A percentile compares a stretch with the other conserved stretches of the same genome.
phyloP scores from a whole-genome alignment of 2,888 invertebrate genomes.

The Syrphus vitripennis region DNA sequence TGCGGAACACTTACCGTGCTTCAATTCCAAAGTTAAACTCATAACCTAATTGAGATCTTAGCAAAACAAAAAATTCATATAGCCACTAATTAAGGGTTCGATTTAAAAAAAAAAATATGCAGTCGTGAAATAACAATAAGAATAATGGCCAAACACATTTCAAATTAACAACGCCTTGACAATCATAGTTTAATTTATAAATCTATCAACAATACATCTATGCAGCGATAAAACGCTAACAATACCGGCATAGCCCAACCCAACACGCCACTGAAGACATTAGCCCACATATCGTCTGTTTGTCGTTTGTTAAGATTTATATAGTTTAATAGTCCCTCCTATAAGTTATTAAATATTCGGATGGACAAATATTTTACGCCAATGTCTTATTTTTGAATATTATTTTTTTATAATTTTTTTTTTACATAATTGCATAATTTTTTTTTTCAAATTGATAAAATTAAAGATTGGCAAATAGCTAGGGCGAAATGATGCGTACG shows the following conservation, averaged over 20 bases:
- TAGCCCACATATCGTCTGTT: slow-evolving; percentile 4
- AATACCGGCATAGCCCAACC: background rate
- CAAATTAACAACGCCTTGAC: slow-evolving; percentile 43
- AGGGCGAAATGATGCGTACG: background rate
- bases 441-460: background rate
- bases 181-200: slow-evolving; percentile 31
- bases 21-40: no score
- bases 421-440: slow-evolving; percentile 40
- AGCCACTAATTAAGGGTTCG: background rate
- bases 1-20: background rate
- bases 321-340: slow-evolving; percentile 6
- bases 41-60: background rate
- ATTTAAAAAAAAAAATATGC: background rate
- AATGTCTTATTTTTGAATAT: slow-evolving; percentile 18
- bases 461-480: slow-evolving; percentile 25
- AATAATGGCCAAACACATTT: slow-evolving; percentile 12
- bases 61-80: background rate
- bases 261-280: background rate
- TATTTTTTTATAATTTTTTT: background rate
- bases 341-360: slow-evolving; percentile 25
- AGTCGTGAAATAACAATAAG: slow-evolving; percentile 12
- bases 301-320: slow-evolving; percentile 15
- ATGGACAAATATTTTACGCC: slow-evolving; percentile 45
- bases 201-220: slow-evolving; percentile 39
- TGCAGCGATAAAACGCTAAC: background rate